Evolutionary conservation across 2,888 invertebrate species (phyloP).

Genomic region (Cinara cedri): DNA sequence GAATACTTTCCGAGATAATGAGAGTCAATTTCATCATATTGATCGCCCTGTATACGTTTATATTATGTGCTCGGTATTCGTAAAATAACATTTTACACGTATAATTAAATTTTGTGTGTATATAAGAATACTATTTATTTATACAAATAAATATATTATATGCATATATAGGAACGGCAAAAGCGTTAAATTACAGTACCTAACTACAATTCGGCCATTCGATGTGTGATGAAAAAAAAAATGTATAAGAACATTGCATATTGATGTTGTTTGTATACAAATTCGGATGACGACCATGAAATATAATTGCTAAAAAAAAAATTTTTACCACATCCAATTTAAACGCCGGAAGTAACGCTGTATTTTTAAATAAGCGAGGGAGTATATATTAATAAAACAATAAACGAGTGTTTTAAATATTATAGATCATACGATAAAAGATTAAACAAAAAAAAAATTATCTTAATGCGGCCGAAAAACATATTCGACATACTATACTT

Average conservation of each 20-base stretch:
- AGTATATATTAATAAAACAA: slow-evolving; percentile 6
- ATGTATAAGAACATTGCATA: neutral
- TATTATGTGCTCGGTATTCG: neutral
- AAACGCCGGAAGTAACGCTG: slow-evolving; percentile 12
- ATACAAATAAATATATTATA: too few species aligned
- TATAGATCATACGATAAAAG: neutral
- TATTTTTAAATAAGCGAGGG: slow-evolving; percentile 19
- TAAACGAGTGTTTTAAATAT: neutral
- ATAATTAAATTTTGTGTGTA: neutral
- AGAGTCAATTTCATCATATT: too few species aligned
- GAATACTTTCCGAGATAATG: too few species aligned
- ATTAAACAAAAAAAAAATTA: neutral
- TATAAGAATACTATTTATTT: too few species aligned
- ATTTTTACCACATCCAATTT: neutral
- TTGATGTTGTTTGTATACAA: slow-evolving; percentile 1
- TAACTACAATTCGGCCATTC: slow-evolving; percentile 5
- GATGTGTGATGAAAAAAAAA: neutral
- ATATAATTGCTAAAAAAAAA: slow-evolving; percentile 21
- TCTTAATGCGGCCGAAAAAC: too few species aligned
- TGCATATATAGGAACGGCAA: neutral
- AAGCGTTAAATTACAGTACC: slow-evolving; percentile 8
- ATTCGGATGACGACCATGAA: slow-evolving; percentile 31
- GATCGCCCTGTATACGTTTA: too few species aligned
- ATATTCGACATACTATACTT: too few species aligned
- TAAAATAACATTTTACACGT: neutral